Evolutionary conservation across 2,888 invertebrate genomes (phyloP), one percentile per base, ranked within the genome.

Genomic region (Drosophila tanythrix): DNA sequence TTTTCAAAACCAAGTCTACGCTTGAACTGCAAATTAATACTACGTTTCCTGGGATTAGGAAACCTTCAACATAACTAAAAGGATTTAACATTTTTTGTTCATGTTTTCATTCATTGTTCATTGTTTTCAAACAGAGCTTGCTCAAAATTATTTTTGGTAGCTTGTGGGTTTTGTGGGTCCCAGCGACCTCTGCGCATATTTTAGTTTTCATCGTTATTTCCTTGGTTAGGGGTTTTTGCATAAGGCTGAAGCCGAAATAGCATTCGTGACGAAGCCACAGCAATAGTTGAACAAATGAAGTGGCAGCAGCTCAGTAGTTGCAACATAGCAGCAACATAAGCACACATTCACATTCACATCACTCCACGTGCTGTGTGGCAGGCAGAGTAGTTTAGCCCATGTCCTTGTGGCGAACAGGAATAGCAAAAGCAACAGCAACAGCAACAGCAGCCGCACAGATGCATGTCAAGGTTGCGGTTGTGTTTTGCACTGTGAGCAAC

Each of bases 391-490:
- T 35, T 48, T 43, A 33, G 58, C 35, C 59, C 65, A 55, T 77
- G 77, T 84, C 76, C 85, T 77, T 82, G 80, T 58, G 56, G 59
- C 75, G 50, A 52, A 57, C 71, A 70, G 73, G 46, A 69, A 57
- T 63, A 53, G 56, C 56, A 70, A 25, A 15, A 48, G 18, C 52
- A 56, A 50, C 35, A 48, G 59, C 27, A 67, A 38, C 76, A 69
- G 82, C 27, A 67, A 38, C 76, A 69, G 82, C 75, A 81, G 63
- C 82, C 84, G 46, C 82, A 88, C 69, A 78, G 80, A 83, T 87
- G 90, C 87, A 90, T 88, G 89, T 89, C 87, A 88, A 90, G 90
- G 87, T 75, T 88, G 82, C 52, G 83, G 78, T 71, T 76, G 33
- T 76, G 67, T 74, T 80, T 38, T 56, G 27, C 27, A 63, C 72